These are phyloP conservation scores for Zapus hudsonius DNA, from an alignment of 2,113 vertebrate genomes.

Conservation along the genomic window DNA sequence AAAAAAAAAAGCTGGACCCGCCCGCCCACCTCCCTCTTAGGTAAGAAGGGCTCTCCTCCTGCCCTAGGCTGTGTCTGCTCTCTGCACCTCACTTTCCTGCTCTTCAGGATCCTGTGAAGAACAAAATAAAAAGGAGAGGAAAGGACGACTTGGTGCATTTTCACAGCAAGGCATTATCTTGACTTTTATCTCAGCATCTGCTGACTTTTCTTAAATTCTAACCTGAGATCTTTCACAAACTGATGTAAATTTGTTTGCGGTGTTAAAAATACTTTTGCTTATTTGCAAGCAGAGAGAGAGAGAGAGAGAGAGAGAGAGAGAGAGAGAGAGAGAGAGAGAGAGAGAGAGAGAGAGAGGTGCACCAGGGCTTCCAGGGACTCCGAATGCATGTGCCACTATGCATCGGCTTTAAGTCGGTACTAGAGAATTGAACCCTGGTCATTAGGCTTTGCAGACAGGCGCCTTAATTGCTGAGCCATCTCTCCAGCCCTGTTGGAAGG, in stretches of 20 bases:
- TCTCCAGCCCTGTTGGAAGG: too few relatives aligned
- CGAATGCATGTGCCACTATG: neutral
- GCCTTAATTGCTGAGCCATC: neutral
- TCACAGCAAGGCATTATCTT: neutral
- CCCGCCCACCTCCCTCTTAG: too few relatives aligned
- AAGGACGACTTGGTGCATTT: too few relatives aligned
- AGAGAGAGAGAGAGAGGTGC: too few relatives aligned
- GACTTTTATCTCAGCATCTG: neutral
- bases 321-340: too few relatives aligned
- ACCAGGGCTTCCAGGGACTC: too few relatives aligned
- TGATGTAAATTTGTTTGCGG: neutral
- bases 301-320: too few relatives aligned
- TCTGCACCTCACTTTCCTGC: neutral
- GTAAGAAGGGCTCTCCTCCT: fast-evolving
- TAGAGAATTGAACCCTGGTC: neutral
- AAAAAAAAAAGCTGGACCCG: fast-evolving
- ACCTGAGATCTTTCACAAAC: neutral
- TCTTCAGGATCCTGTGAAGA: neutral
- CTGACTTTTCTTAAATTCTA: neutral
- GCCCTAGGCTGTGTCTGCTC: too few relatives aligned
- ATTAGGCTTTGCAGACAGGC: neutral
- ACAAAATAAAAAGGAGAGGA: neutral
- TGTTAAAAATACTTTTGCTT: too few relatives aligned
- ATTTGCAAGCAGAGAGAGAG: too few relatives aligned
- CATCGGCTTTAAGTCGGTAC: neutral